phyloP scores from a whole-genome alignment of 2,113 vertebrate genomes.

The Leucopternis melanops region DNA sequence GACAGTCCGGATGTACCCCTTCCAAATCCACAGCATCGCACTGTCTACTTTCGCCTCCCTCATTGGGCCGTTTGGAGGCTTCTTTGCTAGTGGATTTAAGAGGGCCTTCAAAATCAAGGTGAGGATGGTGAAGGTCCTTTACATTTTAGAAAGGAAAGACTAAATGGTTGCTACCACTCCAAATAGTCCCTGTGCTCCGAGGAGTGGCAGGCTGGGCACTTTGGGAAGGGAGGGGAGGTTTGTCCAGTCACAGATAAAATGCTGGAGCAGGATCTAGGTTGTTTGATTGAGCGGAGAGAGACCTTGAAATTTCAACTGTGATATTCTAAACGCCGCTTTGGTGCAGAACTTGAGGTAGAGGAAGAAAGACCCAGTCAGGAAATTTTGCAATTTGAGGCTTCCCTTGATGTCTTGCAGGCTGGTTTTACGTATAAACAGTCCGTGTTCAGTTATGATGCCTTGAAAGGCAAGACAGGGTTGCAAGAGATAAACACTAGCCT shows the following conservation, averaged over 20 bases:
- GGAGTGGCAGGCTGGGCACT: neutral
- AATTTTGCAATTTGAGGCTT: constrained; percentile 3
- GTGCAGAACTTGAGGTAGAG: neutral
- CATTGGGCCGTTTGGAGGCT: constrained; percentile 93
- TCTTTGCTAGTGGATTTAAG: constrained; percentile 98
- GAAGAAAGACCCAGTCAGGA: neutral
- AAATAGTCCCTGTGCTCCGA: neutral
- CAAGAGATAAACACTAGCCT: neutral
- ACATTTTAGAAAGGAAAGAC: neutral
- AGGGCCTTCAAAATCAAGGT: constrained; percentile 99
- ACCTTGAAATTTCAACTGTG: neutral
- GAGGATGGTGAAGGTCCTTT: neutral
- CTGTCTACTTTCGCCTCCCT: constrained; percentile 94
- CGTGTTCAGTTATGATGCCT: neutral
- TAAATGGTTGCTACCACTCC: rapidly evolving
- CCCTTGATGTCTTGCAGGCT: neutral
- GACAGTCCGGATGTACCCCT: constrained; percentile 89
- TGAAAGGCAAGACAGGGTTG: neutral
- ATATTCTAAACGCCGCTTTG: neutral
- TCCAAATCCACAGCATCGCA: constrained; percentile 98
- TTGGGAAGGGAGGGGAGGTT: neutral
- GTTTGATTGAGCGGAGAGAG: neutral
- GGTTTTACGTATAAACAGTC: neutral
- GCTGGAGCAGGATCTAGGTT: neutral
- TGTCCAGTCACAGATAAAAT: neutral